Evolutionary conservation across 2,888 invertebrate species (phyloP), one percentile per base, ranked within the genome.

Genomic region (Cosmia pyralina): DNA sequence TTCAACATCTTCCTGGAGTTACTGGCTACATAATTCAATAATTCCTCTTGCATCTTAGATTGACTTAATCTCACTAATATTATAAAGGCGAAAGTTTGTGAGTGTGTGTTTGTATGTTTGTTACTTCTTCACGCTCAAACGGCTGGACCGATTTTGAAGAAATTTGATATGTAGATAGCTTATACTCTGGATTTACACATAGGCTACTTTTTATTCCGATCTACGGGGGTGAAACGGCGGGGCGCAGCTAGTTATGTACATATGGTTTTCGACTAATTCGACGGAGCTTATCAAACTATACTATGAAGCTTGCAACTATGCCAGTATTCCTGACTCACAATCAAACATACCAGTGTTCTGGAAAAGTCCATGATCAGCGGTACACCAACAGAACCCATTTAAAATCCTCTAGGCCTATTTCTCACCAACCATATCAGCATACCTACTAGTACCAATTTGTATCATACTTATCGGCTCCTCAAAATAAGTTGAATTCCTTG

Each of bases 401-500:
- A 22, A 46, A 55, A 22, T 15, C 22, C 11, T 38, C 1, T 53
- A 34, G 34, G 10, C n/a, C 22, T 63, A 28, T 59, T 44, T 62
- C 34, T 8, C 28, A 7, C 15, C 19, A 11, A n/a, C 19, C 19
- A 15, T 64, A 75, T 77, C 58, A 64, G 34, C 28, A 53, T 50
- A 74, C 38, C 19, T 60, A 28, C 67, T 46, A 34, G 34, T 28
- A 78, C 62, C 84, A 81, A 83, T 81, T 81, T 66, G 75, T 71
- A 58, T 66, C 34, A 64, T 83, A 79, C 75, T 82, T 79, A 77
- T 34, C 44, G 60, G 50, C 72, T 67, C 71, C 44, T 77, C 41
- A 67, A 78, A 79, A 82, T 82, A 79, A 82, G 79, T 83, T 77
- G 85, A 84, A 86, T 87, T 86, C 84, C 85, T 85, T 81, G 81